phyloP scores from a whole-genome alignment of 2,888 invertebrate species.

The Mesodorylaimus sp. region DNA sequence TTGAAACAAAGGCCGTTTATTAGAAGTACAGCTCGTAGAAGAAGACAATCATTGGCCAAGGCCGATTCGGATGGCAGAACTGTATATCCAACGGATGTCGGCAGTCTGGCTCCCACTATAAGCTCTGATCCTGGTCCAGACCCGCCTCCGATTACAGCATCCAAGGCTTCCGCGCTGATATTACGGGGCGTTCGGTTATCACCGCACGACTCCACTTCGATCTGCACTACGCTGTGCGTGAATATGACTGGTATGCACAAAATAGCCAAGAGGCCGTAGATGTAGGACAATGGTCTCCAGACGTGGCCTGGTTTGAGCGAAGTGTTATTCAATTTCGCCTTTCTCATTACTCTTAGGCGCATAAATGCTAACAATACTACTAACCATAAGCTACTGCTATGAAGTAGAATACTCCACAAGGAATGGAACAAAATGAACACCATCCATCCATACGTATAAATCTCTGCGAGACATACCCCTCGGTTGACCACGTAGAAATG shows the following conservation, averaged over 20 bases:
- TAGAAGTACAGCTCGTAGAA: not conserved
- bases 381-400: constrained; percentile 4
- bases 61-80: too few relatives aligned
- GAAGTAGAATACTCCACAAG: not conserved
- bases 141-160: too few relatives aligned
- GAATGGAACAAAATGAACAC: constrained; percentile 6
- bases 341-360: not conserved
- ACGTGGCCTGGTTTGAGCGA: not conserved
- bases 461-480: not conserved
- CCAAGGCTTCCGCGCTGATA: too few relatives aligned
- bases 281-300: not conserved
- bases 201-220: too few relatives aligned
- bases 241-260: not conserved
- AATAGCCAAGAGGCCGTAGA: too few relatives aligned
- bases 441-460: constrained; percentile 8
- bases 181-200: too few relatives aligned
- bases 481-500: constrained; percentile 1
- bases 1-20: not conserved
- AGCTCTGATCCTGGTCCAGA: too few relatives aligned
- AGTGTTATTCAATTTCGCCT: not conserved
- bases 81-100: too few relatives aligned
- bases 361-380: not conserved
- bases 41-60: not conserved
- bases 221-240: too few relatives aligned
- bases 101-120: too few relatives aligned